phyloP scores from a whole-genome alignment of 2,113 vertebrate genomes.

The Micronisus gabar region DNA sequence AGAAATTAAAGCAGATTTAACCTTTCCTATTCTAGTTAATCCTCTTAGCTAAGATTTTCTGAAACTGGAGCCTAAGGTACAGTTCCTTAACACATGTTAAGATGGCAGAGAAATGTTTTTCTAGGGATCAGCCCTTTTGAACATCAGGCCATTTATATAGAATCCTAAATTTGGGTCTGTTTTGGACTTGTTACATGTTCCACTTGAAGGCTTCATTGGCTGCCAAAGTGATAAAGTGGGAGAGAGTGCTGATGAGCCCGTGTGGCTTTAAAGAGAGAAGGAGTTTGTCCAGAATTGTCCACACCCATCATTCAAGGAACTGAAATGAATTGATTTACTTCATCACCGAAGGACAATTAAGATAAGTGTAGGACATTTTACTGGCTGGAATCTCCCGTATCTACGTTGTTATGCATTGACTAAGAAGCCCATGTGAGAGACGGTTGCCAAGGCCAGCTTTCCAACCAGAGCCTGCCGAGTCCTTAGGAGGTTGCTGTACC shows the following conservation, averaged over 20 bases:
- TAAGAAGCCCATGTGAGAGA: neutral
- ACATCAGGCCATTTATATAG: neutral
- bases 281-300: neutral
- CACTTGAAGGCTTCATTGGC: neutral
- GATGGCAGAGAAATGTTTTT: neutral
- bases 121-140: neutral
- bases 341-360: neutral
- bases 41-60: neutral
- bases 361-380: neutral
- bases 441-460: rapidly evolving
- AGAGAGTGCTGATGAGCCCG: rapidly evolving
- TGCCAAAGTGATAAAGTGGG: neutral
- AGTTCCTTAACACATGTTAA: neutral
- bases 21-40: neutral
- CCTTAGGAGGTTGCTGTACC: neutral
- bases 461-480: neutral
- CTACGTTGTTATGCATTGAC: too few species aligned
- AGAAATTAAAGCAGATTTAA: neutral
- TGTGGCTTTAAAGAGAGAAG: neutral
- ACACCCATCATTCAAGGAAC: neutral
- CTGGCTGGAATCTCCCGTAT: neutral
- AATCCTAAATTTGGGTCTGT: neutral
- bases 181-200: neutral
- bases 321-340: neutral
- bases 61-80: neutral